Evolutionary conservation across 2,888 invertebrate genomes (phyloP).

Genomic region (Pseudanteris insignis): DNA sequence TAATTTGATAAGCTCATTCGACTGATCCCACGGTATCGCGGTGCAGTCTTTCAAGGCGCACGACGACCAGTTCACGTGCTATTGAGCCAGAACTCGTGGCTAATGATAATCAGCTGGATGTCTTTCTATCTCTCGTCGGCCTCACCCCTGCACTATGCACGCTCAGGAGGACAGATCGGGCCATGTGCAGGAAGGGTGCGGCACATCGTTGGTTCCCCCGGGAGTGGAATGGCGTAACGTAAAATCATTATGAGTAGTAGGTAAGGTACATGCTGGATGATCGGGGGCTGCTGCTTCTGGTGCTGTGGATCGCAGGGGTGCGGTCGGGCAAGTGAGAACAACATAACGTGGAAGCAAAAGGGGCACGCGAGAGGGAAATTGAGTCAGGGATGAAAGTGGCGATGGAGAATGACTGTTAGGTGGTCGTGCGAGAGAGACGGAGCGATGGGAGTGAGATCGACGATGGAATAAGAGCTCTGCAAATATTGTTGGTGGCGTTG

Average conservation of each 20-base stretch:
- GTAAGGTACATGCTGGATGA: conserved; percentile 45
- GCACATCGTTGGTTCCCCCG: conserved; percentile 63
- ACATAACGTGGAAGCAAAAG: conserved; percentile 24
- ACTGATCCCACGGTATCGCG: conserved; percentile 15
- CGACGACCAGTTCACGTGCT: conserved; percentile 35
- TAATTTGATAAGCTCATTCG: conserved; percentile 12
- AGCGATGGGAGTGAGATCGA: conserved; percentile 15
- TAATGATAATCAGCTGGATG: conserved; percentile 62
- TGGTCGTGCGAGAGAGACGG: background rate
- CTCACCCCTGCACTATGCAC: conserved; percentile 42
- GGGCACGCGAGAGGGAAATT: background rate
- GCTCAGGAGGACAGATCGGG: conserved; percentile 50
- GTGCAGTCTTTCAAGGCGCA: conserved; percentile 3
- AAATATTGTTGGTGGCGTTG: conserved; percentile 63
- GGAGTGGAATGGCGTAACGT: conserved; percentile 66
- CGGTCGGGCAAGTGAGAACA: conserved; percentile 43
- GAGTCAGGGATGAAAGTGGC: conserved; percentile 17
- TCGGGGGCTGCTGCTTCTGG: conserved; percentile 50
- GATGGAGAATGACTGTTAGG: conserved; percentile 60
- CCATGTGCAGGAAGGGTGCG: conserved; percentile 67
- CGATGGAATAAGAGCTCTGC: conserved; percentile 62
- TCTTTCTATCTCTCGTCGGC: conserved; percentile 39
- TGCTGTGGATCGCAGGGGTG: conserved; percentile 48
- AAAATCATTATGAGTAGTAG: conserved; percentile 66
- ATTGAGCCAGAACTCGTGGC: conserved; percentile 54